Evolutionary conservation across 2,113 vertebrate species (phyloP).

Genomic region (Daphoenositta chrysoptera): DNA sequence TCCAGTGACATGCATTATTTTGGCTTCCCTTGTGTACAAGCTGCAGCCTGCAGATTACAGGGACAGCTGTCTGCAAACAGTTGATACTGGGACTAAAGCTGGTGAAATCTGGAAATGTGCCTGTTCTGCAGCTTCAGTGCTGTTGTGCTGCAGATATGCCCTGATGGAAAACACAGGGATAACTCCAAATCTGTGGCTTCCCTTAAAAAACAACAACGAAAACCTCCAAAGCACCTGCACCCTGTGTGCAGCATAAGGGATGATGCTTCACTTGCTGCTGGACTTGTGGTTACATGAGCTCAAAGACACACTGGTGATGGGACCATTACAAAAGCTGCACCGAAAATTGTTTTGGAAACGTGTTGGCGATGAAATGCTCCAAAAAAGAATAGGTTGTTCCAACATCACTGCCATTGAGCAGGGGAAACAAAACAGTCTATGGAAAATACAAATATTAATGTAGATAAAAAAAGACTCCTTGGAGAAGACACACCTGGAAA

Average conservation of each 20-base stretch:
- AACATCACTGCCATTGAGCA: rapidly evolving
- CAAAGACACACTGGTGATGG: too few relatives aligned
- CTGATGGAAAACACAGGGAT: neutral
- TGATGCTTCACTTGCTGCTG: neutral
- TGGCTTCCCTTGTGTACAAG: neutral
- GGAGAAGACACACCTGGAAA: neutral
- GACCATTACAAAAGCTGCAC: neutral
- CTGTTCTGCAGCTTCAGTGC: neutral
- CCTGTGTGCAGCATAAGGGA: neutral
- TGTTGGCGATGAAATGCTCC: neutral
- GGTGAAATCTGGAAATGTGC: neutral
- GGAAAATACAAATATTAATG: neutral
- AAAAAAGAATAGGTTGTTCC: neutral
- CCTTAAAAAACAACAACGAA: neutral
- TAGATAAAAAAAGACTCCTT: neutral
- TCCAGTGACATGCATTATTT: neutral
- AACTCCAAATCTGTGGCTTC: neutral
- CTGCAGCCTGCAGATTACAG: neutral
- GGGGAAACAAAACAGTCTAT: neutral
- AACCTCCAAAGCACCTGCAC: neutral
- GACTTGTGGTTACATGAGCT: rapidly evolving
- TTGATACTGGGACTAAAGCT: neutral
- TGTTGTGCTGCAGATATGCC: neutral
- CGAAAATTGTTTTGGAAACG: neutral
- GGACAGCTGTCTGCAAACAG: neutral